phyloP scores from a whole-genome alignment of 2,888 invertebrate species.

The Oscheius myriophilus region DNA sequence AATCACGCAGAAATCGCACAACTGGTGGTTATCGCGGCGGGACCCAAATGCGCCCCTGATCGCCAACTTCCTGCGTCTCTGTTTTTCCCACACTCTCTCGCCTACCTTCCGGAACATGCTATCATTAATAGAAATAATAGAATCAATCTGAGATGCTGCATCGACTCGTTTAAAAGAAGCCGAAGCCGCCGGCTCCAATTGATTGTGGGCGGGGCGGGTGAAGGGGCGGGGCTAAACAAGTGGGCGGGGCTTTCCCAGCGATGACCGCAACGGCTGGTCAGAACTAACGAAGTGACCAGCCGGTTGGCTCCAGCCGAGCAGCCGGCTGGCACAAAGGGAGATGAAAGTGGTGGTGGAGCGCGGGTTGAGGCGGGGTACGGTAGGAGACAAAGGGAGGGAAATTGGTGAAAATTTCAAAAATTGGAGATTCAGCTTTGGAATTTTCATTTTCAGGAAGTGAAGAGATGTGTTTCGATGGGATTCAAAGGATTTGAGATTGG shows the following conservation, averaged over 20 bases:
- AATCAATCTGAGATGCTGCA: conserved; percentile 31
- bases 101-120: conserved; percentile 26
- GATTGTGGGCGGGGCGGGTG: conserved; percentile 20
- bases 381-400: not conserved
- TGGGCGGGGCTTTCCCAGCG: conserved; percentile 2
- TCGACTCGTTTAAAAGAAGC: conserved; percentile 16
- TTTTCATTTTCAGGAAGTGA: conserved; percentile 73
- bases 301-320: too few species aligned
- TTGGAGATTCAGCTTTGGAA: too few species aligned
- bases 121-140: conserved; percentile 31
- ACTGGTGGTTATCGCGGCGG: too few species aligned
- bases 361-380: not conserved
- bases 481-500: conserved; percentile 76
- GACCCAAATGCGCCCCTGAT: too few species aligned
- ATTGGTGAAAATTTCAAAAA: not conserved
- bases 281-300: too few species aligned
- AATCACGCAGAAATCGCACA: too few species aligned
- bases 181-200: conserved; percentile 27
- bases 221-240: conserved; percentile 22
- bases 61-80: too few species aligned
- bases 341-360: not conserved
- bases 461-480: conserved; percentile 73
- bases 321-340: too few species aligned
- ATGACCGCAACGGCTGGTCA: too few species aligned
- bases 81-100: not conserved